phyloP scores from a whole-genome alignment of 2,888 invertebrate genomes.

The Scaptomyza flava region DNA sequence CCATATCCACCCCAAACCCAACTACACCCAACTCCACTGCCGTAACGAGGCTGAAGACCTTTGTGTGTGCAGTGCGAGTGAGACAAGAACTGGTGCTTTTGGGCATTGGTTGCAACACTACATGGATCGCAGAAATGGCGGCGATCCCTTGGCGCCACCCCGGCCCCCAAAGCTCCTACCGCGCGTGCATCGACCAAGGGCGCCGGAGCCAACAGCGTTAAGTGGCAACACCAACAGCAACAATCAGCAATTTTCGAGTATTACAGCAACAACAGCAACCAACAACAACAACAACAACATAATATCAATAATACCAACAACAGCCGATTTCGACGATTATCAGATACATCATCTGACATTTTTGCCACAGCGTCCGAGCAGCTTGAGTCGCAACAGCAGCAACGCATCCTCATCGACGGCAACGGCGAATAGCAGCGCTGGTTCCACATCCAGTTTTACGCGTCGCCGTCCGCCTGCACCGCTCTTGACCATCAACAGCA shows the following conservation, averaged over 20 bases:
- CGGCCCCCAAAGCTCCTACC: conserved; percentile 90
- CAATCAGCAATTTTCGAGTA: conserved; percentile 67
- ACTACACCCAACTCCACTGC: background rate
- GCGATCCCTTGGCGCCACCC: conserved; percentile 90
- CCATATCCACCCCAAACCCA: no score
- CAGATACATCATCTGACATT: conserved; percentile 81
- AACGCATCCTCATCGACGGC: conserved; percentile 79
- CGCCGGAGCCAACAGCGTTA: conserved; percentile 86
- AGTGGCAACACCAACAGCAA: conserved; percentile 61
- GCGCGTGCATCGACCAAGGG: conserved; percentile 87
- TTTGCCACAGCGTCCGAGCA: conserved; percentile 79
- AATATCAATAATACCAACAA: conserved; percentile 68
- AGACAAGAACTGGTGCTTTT: conserved; percentile 47
- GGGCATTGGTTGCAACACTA: conserved; percentile 78
- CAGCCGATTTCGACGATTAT: conserved; percentile 77
- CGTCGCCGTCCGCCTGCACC: conserved; percentile 81
- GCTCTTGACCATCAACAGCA: conserved; percentile 54
- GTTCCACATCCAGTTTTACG: conserved; percentile 83
- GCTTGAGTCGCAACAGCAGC: conserved; percentile 82
- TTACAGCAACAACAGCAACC: conserved; percentile 57
- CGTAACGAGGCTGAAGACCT: background rate
- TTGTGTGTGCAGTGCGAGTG: background rate
- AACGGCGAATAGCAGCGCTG: conserved; percentile 71
- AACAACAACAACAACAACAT: conserved; percentile 54
- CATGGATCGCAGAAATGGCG: conserved; percentile 92